phyloP scores from a whole-genome alignment of 2,888 invertebrate genomes.

The Crepidodera aurea region DNA sequence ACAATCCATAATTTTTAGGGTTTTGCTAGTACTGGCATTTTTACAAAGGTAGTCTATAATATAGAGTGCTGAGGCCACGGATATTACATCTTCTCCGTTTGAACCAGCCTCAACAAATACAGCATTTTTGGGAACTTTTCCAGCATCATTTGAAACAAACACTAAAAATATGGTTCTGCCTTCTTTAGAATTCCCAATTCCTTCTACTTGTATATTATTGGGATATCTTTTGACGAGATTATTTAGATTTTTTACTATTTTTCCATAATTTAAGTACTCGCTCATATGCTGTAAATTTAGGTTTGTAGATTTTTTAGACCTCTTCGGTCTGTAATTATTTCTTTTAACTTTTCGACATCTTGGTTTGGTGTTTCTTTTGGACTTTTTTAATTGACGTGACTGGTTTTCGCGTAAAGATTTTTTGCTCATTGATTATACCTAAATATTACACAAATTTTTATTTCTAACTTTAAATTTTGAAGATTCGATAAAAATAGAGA shows the following conservation, averaged over 20 bases:
- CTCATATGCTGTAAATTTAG: neutral
- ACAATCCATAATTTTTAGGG: slow-evolving; percentile 2
- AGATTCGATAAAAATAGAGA: too few relatives aligned
- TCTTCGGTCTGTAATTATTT: neutral
- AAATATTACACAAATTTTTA: too few relatives aligned
- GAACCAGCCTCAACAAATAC: slow-evolving; percentile 23
- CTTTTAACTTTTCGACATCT: too few relatives aligned
- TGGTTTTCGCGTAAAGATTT: too few relatives aligned
- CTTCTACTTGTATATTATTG: neutral
- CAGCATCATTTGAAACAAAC: neutral
- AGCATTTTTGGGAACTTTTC: neutral
- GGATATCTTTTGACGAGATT: neutral
- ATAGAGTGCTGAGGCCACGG: slow-evolving; percentile 3
- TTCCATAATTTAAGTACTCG: neutral
- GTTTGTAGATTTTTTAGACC: neutral
- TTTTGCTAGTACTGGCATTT: neutral
- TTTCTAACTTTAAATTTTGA: too few relatives aligned
- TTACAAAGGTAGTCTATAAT: slow-evolving; percentile 11
- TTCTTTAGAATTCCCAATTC: neutral
- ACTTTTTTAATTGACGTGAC: too few relatives aligned
- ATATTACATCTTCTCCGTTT: slow-evolving; percentile 7
- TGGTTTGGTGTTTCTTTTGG: too few relatives aligned
- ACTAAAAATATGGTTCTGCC: neutral
- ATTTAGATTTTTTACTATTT: neutral
- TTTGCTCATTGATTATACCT: too few relatives aligned